Percentiles rank a stretch among this genome's conserved stretches.
These are phyloP conservation scores for Empidonax traillii DNA, from an alignment of 2,113 vertebrate genomes.

Conservation along the genomic window DNA sequence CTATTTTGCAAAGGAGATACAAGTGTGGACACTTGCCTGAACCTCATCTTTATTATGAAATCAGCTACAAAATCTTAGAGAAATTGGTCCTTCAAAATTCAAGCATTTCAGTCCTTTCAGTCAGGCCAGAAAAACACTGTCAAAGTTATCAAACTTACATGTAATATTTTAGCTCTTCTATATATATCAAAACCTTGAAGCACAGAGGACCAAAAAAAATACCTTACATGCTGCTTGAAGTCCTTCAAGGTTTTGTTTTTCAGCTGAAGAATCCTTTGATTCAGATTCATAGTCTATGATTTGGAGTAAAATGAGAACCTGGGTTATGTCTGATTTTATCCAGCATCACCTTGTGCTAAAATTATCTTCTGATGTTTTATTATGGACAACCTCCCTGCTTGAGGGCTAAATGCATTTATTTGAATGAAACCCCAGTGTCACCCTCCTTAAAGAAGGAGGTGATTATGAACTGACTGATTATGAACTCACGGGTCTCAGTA, in stretches of 20 bases:
- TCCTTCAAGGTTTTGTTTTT: neutral
- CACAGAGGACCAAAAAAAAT: neutral
- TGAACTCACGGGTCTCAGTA: neutral
- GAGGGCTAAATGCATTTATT: neutral
- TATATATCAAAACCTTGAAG: neutral
- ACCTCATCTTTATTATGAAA: neutral
- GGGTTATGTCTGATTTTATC: neutral
- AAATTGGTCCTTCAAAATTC: neutral
- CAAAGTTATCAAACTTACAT: neutral
- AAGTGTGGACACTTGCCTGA: neutral
- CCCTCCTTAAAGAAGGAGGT: neutral
- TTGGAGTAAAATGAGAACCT: neutral
- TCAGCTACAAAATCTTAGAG: neutral
- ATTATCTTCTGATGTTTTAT: neutral
- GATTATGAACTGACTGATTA: neutral
- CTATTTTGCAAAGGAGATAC: neutral
- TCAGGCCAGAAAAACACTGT: neutral
- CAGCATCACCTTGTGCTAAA: neutral
- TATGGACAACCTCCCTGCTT: neutral
- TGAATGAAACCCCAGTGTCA: neutral
- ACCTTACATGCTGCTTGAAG: neutral
- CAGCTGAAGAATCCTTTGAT: neutral
- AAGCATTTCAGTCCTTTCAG: neutral
- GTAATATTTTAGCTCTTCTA: neutral
- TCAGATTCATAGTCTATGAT: neutral